Evolutionary conservation across 2,888 invertebrate species (phyloP), one percentile per base, ranked within the genome.

Genomic region (Coleophora deauratella): DNA sequence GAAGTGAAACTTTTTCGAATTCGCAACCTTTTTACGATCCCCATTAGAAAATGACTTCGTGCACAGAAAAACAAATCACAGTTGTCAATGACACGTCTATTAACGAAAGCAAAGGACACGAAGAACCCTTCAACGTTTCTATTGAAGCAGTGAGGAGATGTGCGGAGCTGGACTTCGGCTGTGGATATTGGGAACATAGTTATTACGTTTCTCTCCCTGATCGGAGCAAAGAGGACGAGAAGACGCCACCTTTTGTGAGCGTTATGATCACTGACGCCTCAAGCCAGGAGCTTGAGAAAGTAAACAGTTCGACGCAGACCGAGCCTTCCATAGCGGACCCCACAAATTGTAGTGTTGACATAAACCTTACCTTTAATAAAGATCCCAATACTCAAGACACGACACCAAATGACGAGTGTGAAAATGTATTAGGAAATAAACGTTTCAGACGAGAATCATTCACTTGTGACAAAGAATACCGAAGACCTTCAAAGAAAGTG

Each of bases 61-160:
- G 47, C 42, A 41, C 43, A 34, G 53, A 58, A 61, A 59, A 61
- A 54, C 50, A 49, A 49, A 54, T 41, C 45, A 51, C 41, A 27
- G 42, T 43, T 52, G 56, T 52, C 65, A 62, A 53, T 46, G 62
- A 63, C 46, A 53, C 44, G 13, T 49, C 55, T 43, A 30, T 6
- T 15, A 9, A 33, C 32, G 8, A 52, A 62, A 48, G 21, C 21
- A 21, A 21, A 21, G 21, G 21, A 21, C 21, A 21, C 21, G 21
- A 21, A 21, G 21, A 21, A 21, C 3, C 3, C 21, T 21, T 37
- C 35, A 43, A 9, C 11, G 62, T 66, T 51, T 72, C 77, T 4
- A 55, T 81, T 40, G 85, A 84, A 72, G 56, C 66, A 44, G 61
- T 84, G 47, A 62, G 84, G 45, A 74, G 71, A 74, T 70, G 68